Evolutionary conservation across 2,888 invertebrate genomes (phyloP).

Genomic region (Crioceris asparagi): DNA sequence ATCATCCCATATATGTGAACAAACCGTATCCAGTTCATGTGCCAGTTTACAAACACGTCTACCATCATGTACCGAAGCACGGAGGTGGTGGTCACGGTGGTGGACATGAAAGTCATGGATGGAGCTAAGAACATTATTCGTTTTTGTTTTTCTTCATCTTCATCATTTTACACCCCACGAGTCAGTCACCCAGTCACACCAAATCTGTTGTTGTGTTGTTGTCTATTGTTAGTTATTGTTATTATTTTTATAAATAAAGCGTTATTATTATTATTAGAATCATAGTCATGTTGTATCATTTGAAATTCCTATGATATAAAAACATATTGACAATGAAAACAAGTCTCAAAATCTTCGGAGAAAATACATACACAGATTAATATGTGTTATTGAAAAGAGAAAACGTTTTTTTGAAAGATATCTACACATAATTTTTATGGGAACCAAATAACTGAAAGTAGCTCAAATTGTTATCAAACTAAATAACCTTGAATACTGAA

Average conservation of each 20-base stretch:
- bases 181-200: neutral
- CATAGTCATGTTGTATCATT: too few species aligned
- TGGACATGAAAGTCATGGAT: conserved; percentile 24
- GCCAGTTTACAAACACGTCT: conserved; percentile 63
- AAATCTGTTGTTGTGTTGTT: conserved; percentile 6
- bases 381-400: too few species aligned
- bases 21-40: conserved; percentile 66
- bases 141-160: neutral
- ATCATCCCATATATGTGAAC: conserved; percentile 51
- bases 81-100: conserved; percentile 22
- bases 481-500: too few species aligned
- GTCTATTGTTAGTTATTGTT: neutral
- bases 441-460: too few species aligned
- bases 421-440: too few species aligned
- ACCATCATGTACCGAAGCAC: conserved; percentile 45
- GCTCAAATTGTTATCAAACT: too few species aligned
- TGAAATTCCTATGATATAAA: too few species aligned
- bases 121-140: conserved; percentile 13
- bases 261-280: too few species aligned
- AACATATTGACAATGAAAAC: too few species aligned
- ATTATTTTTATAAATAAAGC: neutral
- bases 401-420: too few species aligned
- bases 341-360: too few species aligned
- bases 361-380: too few species aligned
- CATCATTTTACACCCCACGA: neutral